Base-by-base conservation (phyloP, 2,113 vertebrate genomes). In the Albula glossodonta region DNA sequence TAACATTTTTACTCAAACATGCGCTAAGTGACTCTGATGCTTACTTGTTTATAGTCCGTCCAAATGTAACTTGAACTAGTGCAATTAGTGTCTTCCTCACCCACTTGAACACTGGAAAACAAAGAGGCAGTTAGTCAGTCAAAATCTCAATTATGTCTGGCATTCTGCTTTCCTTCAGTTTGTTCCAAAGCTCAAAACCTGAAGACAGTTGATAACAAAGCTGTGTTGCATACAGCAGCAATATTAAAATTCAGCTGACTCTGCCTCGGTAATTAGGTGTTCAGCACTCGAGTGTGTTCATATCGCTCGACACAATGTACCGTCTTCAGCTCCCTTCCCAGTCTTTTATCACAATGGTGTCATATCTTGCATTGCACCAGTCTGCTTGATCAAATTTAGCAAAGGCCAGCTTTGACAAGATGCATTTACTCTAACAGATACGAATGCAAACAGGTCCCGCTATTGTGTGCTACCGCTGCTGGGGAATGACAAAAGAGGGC, bases 31-130 rank as follows among this genome's bases (percentile, higher is more conserved):
- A 63, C 4, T 66, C 9, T 85, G 51, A 11, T 88, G 96, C 98
- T 98, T 95, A 99, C 98, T 98, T 99, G 96, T 99, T 99, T 93
- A 99, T 99, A 85, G 98, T 99, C 92, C 98, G 97, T 95, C 98
- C 98, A 96, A 99, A 99, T 88, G 98, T 99, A 93, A 98, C 96
- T 94, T 99, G 98, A 93, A 99, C 98, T 88, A 99, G 97, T 96
- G 98, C 98, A 96, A 99, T 99, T 90, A 99, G 95, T 31, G 98
- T 99, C 95, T 98, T 99, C 92, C 98, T 97, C 89, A 99, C 98
- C 98, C 98, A 99, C 93, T 99, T 99, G 93, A 99, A 99, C 98
- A 99, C 98, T 99, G 87, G 53, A 93, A 95, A 4, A 89, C 85
- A 87, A 93, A 94, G 82, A 89, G 86, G 53, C 11, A 13, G 51